Conservation (phyloP, 2,888 invertebrate species). For the Tribolium freemani region DNA sequence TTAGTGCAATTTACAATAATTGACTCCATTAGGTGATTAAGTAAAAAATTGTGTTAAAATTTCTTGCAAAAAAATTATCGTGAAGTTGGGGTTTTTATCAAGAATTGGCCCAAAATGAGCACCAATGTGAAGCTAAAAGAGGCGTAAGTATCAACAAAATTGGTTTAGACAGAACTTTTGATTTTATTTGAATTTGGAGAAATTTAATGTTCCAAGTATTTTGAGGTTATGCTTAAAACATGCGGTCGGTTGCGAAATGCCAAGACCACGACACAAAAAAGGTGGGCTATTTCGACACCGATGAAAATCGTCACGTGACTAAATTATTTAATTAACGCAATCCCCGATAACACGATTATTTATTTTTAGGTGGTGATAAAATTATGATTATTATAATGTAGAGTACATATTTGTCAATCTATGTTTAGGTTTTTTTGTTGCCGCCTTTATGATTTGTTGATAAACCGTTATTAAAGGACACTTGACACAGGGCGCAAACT, state of each 20-base stretch:
- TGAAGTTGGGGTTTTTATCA: background rate
- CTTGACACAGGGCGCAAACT: background rate
- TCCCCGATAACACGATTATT: too few relatives aligned
- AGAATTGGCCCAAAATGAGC: slow-evolving; percentile 55
- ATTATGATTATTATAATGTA: too few relatives aligned
- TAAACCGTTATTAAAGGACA: background rate
- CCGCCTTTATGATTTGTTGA: background rate
- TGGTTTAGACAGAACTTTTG: background rate
- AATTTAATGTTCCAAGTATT: background rate
- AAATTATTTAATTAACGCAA: too few relatives aligned
- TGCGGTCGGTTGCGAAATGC: too few relatives aligned
- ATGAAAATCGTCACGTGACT: too few relatives aligned
- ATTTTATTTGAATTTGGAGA: background rate
- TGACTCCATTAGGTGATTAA: background rate
- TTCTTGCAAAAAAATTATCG: background rate
- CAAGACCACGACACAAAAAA: too few relatives aligned
- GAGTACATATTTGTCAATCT: too few relatives aligned
- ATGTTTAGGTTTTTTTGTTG: background rate
- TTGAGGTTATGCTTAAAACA: background rate
- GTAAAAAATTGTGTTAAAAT: background rate
- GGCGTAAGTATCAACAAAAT: slow-evolving; percentile 57
- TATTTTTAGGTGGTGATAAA: too few relatives aligned
- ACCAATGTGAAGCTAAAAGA: slow-evolving; percentile 65
- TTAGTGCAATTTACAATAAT: background rate
- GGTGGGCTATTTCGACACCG: too few relatives aligned